Conservation (phyloP, 2,888 invertebrate genomes). For the Fragum fragum region DNA sequence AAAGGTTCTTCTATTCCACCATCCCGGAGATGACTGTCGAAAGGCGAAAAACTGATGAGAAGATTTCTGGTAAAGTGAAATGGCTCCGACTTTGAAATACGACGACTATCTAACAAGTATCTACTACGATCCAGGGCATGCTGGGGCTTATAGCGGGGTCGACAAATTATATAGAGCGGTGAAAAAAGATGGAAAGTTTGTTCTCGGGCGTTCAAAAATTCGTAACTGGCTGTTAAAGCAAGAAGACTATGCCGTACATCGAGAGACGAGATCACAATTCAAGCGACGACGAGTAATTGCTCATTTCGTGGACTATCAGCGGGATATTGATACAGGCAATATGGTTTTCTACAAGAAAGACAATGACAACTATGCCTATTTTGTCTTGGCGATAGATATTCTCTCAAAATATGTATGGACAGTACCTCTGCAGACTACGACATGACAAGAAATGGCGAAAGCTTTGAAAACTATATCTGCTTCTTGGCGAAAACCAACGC, state of each 20-base stretch:
- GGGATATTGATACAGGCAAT: conserved; percentile 56
- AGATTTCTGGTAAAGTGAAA: too few species aligned
- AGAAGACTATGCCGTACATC: too few species aligned
- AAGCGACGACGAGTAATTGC: conserved; percentile 42
- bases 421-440: conserved; percentile 35
- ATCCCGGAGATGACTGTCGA: conserved; percentile 29
- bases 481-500: conserved; percentile 28
- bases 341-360: conserved; percentile 48
- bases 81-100: conserved; percentile 46
- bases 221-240: conserved; percentile 60
- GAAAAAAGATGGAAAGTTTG: conserved; percentile 50
- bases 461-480: conserved; percentile 45
- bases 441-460: conserved; percentile 43
- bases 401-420: conserved; percentile 48
- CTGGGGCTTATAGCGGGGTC: conserved; percentile 50
- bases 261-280: conserved; percentile 41
- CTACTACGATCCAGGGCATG: conserved; percentile 61
- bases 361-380: conserved; percentile 53
- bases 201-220: conserved; percentile 33
- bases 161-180: conserved; percentile 63
- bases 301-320: conserved; percentile 55
- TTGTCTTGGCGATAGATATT: conserved; percentile 45
- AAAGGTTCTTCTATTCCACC: conserved; percentile 22
- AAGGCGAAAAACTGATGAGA: conserved; percentile 12
- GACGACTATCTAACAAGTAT: conserved; percentile 45